phyloP scores from a whole-genome alignment of 2,113 vertebrate species.

The Pedionomus torquatus region DNA sequence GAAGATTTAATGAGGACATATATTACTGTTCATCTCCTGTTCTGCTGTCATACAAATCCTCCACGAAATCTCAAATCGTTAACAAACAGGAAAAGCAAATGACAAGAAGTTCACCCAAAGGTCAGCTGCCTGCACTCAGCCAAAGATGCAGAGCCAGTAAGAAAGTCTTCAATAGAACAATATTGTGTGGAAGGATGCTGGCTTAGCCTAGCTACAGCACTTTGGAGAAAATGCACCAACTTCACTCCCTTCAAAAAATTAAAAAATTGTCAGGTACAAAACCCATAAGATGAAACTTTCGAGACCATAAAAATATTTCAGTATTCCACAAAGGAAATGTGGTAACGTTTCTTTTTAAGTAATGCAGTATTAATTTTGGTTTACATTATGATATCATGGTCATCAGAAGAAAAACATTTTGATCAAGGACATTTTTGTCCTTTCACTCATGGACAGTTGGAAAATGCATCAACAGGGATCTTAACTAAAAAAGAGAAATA shows the following conservation, averaged over 20 bases:
- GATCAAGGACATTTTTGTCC: neutral
- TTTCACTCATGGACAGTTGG: neutral
- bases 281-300: neutral
- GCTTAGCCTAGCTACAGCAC: neutral
- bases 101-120: neutral
- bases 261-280: neutral
- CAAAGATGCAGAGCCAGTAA: neutral
- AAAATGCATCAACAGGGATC: neutral
- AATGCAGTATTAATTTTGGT: neutral
- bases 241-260: neutral
- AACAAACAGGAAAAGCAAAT: conserved; percentile 35
- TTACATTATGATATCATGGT: neutral
- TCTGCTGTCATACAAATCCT: neutral
- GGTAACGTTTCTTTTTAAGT: neutral
- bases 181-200: neutral
- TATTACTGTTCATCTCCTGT: neutral
- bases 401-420: neutral
- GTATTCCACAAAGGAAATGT: neutral
- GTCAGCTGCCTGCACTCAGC: neutral
- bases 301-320: neutral
- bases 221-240: neutral
- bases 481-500: neutral
- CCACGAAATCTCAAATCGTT: neutral
- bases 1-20: conserved; percentile 21
- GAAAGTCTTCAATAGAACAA: neutral